Percentiles rank a stretch among this genome's conserved stretches.
Evolutionary conservation across 1,140 invertebrate species (phyloP).

Genomic region (Tetraneura akinire): DNA sequence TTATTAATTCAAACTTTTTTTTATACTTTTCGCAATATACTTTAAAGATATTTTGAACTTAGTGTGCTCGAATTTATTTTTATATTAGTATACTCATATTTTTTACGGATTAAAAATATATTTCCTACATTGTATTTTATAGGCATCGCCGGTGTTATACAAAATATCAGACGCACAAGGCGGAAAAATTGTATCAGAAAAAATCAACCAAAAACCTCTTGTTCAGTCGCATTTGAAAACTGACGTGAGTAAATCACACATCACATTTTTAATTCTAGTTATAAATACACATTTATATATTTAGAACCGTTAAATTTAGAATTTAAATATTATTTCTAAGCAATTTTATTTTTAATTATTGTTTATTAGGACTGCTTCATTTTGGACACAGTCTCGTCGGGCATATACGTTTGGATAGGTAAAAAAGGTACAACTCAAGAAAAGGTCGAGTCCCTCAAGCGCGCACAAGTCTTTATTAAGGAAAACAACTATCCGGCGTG

Average conservation of each 20-base stretch:
- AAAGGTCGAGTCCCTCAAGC: conserved; percentile 75
- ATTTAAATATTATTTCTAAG: too few species aligned
- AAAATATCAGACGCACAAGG: conserved; percentile 70
- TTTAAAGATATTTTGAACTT: too few species aligned
- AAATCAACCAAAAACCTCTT: conserved; percentile 69
- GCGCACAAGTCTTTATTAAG: conserved; percentile 72
- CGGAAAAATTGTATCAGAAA: conserved; percentile 68
- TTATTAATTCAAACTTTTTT: too few species aligned
- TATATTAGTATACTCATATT: not conserved
- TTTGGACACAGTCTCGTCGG: conserved; percentile 77
- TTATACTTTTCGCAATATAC: too few species aligned
- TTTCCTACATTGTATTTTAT: conserved; percentile 54
- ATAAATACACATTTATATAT: too few species aligned
- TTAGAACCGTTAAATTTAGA: too few species aligned
- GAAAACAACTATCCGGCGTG: conserved; percentile 76
- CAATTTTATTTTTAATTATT: conserved; percentile 53
- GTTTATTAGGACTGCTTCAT: conserved; percentile 76
- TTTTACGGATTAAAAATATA: too few species aligned
- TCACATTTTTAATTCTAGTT: conserved; percentile 36
- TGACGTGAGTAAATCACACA: conserved; percentile 62
- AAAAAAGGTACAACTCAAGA: conserved; percentile 75
- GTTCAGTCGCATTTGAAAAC: conserved; percentile 73
- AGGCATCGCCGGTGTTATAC: conserved; percentile 65
- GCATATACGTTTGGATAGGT: conserved; percentile 85
- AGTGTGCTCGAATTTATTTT: conserved; percentile 2